These are phyloP conservation scores for Hoplostethus atlanticus DNA, from an alignment of 2,797 vertebrate genomes.

Conservation along the genomic window DNA sequence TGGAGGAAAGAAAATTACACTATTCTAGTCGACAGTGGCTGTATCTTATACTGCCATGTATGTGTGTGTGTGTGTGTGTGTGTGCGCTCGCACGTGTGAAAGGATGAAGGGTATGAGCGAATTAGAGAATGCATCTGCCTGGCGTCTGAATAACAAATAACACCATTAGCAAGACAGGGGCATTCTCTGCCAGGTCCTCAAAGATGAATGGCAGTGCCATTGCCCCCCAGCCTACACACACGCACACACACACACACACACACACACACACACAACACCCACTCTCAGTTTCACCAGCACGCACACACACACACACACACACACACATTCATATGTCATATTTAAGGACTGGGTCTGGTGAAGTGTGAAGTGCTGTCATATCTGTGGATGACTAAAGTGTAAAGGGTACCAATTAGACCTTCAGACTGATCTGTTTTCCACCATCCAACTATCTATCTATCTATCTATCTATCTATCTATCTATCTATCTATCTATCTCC, in stretches of 20 bases:
- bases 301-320: conserved; percentile 9
- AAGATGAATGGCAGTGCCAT: conserved; percentile 72
- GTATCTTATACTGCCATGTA: neutral
- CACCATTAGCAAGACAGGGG: conserved; percentile 67
- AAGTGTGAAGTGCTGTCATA: conserved; percentile 23
- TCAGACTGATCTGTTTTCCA: conserved; percentile 34
- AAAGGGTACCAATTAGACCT: conserved; percentile 54
- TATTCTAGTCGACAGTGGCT: no score
- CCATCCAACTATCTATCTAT: neutral
- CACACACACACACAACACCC: conserved; percentile 7
- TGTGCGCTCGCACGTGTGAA: conserved; percentile 14
- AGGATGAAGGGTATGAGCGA: conserved; percentile 54
- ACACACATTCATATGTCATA: neutral
- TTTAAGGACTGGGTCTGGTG: conserved; percentile 17
- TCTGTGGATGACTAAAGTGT: conserved; percentile 55
- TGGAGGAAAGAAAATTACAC: no score
- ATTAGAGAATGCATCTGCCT: conserved; percentile 74
- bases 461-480: neutral
- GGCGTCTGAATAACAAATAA: conserved; percentile 76
- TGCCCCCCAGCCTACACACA: conserved; percentile 11
- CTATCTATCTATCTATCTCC: no score
- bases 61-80: conserved; percentile 17
- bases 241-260: conserved; percentile 3
- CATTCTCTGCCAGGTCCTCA: conserved; percentile 62
- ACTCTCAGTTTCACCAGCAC: neutral